A percentile compares a stretch with the other conserved stretches of the same genome.
Evolutionary conservation across 2,113 vertebrate species (phyloP).

Genomic region (Sinocyclocheilus rhinocerous): DNA sequence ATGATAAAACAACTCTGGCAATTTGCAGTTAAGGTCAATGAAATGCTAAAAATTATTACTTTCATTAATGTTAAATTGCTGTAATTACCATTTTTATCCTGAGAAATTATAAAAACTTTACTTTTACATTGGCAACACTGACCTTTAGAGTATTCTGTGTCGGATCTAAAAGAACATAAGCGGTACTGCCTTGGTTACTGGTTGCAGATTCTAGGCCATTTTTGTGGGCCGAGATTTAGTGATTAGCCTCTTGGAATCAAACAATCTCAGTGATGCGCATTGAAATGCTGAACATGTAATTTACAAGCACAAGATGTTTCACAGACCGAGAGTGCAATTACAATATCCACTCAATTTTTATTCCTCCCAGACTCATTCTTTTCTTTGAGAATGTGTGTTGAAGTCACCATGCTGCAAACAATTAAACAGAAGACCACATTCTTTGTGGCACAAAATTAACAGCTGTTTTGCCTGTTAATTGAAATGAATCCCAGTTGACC

Average conservation of each 20-base stretch:
- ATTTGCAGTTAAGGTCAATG: constrained; percentile 2
- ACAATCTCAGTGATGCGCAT: background rate
- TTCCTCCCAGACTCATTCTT: constrained; percentile 14
- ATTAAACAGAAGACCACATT: constrained; percentile 67
- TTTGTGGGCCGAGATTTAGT: background rate
- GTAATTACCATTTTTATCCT: background rate
- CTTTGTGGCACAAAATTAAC: constrained; percentile 74
- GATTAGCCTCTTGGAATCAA: constrained; percentile 1
- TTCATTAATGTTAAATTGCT: background rate
- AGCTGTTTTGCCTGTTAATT: constrained; percentile 73
- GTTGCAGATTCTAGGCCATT: background rate
- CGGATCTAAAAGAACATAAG: background rate
- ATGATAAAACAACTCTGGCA: background rate
- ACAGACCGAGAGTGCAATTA: constrained; percentile 61
- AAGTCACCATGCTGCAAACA: constrained; percentile 66
- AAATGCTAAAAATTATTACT: background rate
- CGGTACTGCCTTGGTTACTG: background rate
- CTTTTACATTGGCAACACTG: background rate
- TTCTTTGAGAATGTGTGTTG: constrained; percentile 42
- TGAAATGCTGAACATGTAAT: constrained; percentile 23
- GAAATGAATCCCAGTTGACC: constrained; percentile 73
- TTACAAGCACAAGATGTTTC: constrained; percentile 20
- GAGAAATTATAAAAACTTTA: background rate
- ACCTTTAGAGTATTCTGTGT: background rate
- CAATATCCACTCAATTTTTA: constrained; percentile 47